Percentiles rank a stretch among this genome's conserved stretches.
phyloP scores from a whole-genome alignment of 2,113 vertebrate species.

The Gadus chalcogrammus region DNA sequence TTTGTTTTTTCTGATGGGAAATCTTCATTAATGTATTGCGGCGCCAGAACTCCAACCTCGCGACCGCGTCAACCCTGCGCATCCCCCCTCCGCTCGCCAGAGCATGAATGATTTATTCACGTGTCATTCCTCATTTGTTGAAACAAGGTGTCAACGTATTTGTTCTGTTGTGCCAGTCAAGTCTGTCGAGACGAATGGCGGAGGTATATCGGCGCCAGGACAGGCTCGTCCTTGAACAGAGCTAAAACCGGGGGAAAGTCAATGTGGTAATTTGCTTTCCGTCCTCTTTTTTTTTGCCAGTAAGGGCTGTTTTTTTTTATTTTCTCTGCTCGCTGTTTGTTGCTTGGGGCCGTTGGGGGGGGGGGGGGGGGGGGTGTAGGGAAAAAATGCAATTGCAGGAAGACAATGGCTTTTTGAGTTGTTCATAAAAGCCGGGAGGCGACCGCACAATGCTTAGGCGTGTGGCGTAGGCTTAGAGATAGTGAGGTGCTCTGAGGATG shows the following conservation, averaged over 20 bases:
- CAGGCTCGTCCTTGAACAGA: slow-evolving; percentile 61
- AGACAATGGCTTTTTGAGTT: too few species aligned
- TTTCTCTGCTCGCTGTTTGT: slow-evolving; percentile 17
- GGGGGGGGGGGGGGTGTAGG: too few species aligned
- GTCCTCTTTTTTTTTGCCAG: slow-evolving; percentile 2
- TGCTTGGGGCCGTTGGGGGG: too few species aligned
- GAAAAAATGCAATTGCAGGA: too few species aligned
- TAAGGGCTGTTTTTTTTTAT: slow-evolving; percentile 15
- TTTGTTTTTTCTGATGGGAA: slow-evolving; percentile 15
- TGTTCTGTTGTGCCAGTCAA: slow-evolving; percentile 56
- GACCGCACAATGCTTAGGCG: too few species aligned
- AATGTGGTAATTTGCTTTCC: slow-evolving; percentile 34
- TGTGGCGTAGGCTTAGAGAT: too few species aligned
- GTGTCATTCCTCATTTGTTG: slow-evolving; percentile 78
- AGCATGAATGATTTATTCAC: slow-evolving; percentile 75
- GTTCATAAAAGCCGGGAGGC: too few species aligned
- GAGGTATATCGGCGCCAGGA: slow-evolving; percentile 33
- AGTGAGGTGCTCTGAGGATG: too few species aligned
- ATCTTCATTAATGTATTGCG: slow-evolving; percentile 47
- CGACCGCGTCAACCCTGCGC: slow-evolving; percentile 56
- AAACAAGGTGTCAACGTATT: slow-evolving; percentile 71
- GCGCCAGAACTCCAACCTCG: slow-evolving; percentile 42
- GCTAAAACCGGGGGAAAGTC: slow-evolving; percentile 44
- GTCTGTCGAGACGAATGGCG: slow-evolving; percentile 36
- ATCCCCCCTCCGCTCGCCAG: slow-evolving; percentile 52